phyloP scores from a whole-genome alignment of 2,797 vertebrate species.

The Antennarius maculatus region DNA sequence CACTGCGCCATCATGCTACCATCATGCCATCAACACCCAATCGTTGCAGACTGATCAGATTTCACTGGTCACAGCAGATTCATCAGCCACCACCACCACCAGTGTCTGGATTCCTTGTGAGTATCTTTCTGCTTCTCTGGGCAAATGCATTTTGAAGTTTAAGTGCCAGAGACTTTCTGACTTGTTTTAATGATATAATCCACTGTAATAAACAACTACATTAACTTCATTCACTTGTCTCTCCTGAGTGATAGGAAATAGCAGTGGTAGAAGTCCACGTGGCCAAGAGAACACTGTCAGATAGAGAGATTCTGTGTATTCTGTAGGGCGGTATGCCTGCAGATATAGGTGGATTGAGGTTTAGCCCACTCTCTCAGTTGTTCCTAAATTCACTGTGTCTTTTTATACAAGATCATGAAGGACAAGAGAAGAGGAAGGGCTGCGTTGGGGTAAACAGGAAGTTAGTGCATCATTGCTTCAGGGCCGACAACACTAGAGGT shows the following conservation, averaged over 20 bases:
- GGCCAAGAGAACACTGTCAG: constrained; percentile 20
- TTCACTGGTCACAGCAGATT: no score
- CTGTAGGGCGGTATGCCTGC: constrained; percentile 33
- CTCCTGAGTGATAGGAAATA: constrained; percentile 8
- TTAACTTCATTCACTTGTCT: no score
- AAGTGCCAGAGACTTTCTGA: no score
- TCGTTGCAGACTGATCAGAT: no score
- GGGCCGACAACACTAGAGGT: constrained; percentile 39
- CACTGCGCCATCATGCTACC: no score
- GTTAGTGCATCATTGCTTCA: constrained; percentile 52
- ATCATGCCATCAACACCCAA: no score
- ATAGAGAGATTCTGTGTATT: constrained; percentile 3
- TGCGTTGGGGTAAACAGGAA: constrained; percentile 80
- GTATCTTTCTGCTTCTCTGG: no score
- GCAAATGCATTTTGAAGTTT: no score
- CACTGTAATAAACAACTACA: no score
- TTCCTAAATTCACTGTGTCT: constrained; percentile 63
- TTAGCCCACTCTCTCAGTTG: constrained; percentile 38
- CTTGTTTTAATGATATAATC: no score
- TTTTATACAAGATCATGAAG: constrained; percentile 55
- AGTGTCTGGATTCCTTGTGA: no score
- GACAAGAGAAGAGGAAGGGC: constrained; percentile 60
- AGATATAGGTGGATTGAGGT: constrained; percentile 39
- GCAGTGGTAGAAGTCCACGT: constrained; percentile 40
- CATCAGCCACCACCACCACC: no score